phyloP scores from a whole-genome alignment of 2,797 vertebrate species.

The Notoglanidium macrostoma region DNA sequence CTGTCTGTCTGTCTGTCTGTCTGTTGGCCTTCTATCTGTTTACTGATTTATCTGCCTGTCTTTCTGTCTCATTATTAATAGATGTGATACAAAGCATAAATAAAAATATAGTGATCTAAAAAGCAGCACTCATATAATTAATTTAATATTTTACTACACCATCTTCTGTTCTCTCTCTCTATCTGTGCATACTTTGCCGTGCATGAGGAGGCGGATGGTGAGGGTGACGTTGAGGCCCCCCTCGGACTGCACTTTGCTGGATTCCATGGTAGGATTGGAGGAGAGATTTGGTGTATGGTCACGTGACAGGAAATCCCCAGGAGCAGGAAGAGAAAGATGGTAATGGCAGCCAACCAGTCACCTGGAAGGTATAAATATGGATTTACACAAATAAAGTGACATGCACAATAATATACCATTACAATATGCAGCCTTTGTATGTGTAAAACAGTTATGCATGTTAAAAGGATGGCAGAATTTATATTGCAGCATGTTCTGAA shows the following conservation, averaged over 20 bases:
- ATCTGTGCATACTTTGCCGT: conserved; percentile 78
- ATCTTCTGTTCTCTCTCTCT: neutral
- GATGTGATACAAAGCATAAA: neutral
- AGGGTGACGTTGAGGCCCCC: conserved; percentile 96
- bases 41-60: neutral
- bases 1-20: neutral
- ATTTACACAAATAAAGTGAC: neutral
- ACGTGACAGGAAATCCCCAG: conserved; percentile 67
- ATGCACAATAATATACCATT: neutral
- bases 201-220: conserved; percentile 91
- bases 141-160: neutral
- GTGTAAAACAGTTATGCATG: neutral
- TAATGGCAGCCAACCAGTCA: conserved; percentile 74
- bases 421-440: neutral
- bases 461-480: neutral
- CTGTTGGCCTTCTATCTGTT: neutral
- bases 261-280: conserved; percentile 82
- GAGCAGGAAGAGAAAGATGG: conserved; percentile 63
- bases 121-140: neutral
- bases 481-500: too few relatives aligned
- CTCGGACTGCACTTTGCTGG: conserved; percentile 90
- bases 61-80: neutral
- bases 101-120: neutral
- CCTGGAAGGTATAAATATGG: conserved; percentile 57
- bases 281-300: conserved; percentile 59